Percentiles rank a stretch among this genome's conserved stretches.
Conservation (phyloP, 2,888 invertebrate genomes). For the Galeruca laticollis region DNA sequence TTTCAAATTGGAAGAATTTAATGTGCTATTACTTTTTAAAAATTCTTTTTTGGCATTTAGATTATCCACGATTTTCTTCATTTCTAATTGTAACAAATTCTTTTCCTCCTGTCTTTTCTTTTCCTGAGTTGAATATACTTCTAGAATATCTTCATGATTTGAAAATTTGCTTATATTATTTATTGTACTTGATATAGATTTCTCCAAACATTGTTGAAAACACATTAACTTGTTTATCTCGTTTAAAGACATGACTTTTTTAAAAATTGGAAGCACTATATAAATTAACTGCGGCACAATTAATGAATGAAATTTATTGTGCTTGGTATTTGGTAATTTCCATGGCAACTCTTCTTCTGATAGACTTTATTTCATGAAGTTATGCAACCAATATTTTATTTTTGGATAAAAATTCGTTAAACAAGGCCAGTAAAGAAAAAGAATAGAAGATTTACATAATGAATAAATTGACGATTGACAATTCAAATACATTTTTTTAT, state of each 20-base stretch:
- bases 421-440: neutral
- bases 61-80: slow-evolving; percentile 45
- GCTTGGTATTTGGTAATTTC: neutral
- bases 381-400: neutral
- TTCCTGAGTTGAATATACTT: slow-evolving; percentile 43
- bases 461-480: neutral
- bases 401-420: neutral
- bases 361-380: neutral
- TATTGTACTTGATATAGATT: slow-evolving; percentile 48
- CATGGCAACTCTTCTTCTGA: neutral
- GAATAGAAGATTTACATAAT: neutral
- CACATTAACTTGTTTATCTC: slow-evolving; percentile 57
- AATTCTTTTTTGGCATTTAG: slow-evolving; percentile 49
- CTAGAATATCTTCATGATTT: slow-evolving; percentile 42
- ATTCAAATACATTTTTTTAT: neutral
- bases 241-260: slow-evolving; percentile 22
- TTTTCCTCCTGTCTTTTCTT: slow-evolving; percentile 43
- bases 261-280: neutral
- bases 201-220: slow-evolving; percentile 56
- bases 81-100: slow-evolving; percentile 42
- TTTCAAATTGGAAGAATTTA: slow-evolving; percentile 53
- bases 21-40: slow-evolving; percentile 47
- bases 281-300: too few species aligned
- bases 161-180: slow-evolving; percentile 50
- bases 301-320: too few species aligned